Conservation (phyloP, 2,797 vertebrate species). For the Crocodylus rhombifer region DNA sequence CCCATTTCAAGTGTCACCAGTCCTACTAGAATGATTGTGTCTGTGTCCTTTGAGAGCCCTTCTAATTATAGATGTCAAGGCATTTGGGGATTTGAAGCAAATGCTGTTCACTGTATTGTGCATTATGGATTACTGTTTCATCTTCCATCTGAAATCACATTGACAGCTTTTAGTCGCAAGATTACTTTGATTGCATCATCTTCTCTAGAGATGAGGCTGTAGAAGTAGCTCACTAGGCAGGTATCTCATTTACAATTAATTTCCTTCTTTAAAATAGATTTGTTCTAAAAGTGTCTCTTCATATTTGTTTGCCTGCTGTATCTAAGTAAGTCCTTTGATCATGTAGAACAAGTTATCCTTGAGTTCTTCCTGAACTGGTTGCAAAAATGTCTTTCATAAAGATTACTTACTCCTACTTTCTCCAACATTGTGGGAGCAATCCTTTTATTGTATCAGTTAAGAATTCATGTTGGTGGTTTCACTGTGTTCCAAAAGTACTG, state of each 20-base stretch:
- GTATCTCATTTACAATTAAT: not conserved
- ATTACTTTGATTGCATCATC: slow-evolving; percentile 34
- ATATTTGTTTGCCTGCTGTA: not conserved
- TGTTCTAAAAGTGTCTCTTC: not conserved
- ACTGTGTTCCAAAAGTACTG: not conserved
- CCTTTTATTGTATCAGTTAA: not conserved
- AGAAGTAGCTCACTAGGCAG: not conserved
- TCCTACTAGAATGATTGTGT: slow-evolving; percentile 16
- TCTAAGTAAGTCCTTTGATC: not conserved
- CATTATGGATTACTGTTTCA: slow-evolving; percentile 26
- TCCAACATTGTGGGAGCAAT: not conserved
- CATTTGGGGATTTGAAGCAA: slow-evolving; percentile 60
- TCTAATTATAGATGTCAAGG: slow-evolving; percentile 37
- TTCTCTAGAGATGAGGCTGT: not conserved
- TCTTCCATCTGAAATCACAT: slow-evolving; percentile 23
- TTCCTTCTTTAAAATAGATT: not conserved
- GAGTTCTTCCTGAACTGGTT: not conserved
- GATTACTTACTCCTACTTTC: not conserved
- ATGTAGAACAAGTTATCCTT: rapidly evolving
- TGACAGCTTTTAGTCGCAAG: slow-evolving; percentile 48
- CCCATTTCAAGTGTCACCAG: slow-evolving; percentile 4
- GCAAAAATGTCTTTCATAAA: not conserved
- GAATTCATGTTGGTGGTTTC: not conserved
- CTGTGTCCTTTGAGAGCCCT: slow-evolving; percentile 41
- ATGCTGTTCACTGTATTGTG: slow-evolving; percentile 32